phyloP scores from a whole-genome alignment of 2,888 invertebrate species.

The Acanthosepion pharaonis region DNA sequence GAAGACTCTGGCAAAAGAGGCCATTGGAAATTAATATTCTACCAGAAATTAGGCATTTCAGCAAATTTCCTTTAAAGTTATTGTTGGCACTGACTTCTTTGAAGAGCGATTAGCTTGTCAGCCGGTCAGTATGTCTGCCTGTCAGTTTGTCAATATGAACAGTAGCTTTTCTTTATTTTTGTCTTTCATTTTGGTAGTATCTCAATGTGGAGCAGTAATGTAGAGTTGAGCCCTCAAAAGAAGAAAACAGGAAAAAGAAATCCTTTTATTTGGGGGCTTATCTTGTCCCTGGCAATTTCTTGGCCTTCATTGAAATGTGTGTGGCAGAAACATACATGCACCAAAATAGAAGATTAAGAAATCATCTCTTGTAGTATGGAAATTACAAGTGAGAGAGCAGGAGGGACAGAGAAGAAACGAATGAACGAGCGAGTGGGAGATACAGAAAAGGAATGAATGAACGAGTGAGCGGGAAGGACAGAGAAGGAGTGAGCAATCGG shows the following conservation, averaged over 20 bases:
- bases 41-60: conserved; percentile 6
- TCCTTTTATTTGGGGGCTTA: neutral
- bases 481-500: neutral
- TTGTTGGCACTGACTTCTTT: conserved; percentile 17
- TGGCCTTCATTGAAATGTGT: neutral
- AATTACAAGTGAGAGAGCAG: neutral
- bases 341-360: neutral
- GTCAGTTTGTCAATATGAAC: neutral
- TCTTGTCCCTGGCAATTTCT: neutral
- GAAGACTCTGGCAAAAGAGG: conserved; percentile 20
- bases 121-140: neutral
- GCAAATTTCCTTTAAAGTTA: conserved; percentile 21
- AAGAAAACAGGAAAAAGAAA: neutral
- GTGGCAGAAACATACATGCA: neutral
- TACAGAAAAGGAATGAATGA: neutral
- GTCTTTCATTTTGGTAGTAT: neutral
- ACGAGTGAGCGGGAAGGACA: neutral
- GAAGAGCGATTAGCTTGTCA: neutral
- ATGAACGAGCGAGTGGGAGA: neutral
- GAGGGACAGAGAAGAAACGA: neutral
- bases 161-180: neutral
- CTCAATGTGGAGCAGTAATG: neutral
- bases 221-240: neutral
- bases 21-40: conserved; percentile 33
- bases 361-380: neutral